Conservation (phyloP, 2,888 invertebrate genomes). For the Pachymerium ferrugineum region DNA sequence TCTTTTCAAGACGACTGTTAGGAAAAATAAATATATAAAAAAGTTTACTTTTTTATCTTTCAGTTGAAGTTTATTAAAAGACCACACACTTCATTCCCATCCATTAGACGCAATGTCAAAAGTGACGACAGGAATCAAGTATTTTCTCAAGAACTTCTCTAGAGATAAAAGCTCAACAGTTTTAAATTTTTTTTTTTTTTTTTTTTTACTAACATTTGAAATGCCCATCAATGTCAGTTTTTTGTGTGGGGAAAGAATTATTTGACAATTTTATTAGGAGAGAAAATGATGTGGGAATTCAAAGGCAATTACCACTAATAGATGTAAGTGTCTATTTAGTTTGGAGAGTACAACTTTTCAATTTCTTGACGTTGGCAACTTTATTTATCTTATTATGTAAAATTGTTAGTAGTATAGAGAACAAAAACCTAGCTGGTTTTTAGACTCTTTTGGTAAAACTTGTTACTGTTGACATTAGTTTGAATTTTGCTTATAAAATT, state of each 20-base stretch:
- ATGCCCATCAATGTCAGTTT: neutral
- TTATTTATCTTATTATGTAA: too few species aligned
- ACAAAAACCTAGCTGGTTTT: too few species aligned
- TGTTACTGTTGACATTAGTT: too few species aligned
- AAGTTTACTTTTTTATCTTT: neutral
- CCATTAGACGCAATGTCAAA: neutral
- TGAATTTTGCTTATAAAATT: too few species aligned
- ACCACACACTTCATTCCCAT: constrained; percentile 3
- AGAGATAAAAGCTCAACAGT: constrained; percentile 6
- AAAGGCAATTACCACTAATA: too few species aligned
- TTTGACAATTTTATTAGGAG: neutral
- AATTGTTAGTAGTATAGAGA: too few species aligned
- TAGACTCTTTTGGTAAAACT: too few species aligned
- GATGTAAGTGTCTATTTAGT: too few species aligned
- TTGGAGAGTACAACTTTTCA: too few species aligned
- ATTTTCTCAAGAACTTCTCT: neutral
- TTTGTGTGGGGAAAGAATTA: too few species aligned
- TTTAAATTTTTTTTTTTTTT: neutral
- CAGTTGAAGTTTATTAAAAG: neutral
- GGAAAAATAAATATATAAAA: neutral
- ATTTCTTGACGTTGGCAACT: too few species aligned
- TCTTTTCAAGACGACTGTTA: neutral
- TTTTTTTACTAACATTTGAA: neutral
- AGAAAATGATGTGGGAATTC: too few species aligned
- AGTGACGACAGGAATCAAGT: constrained; percentile 15